Percentiles rank a stretch among this genome's conserved stretches.
Evolutionary conservation across 2,797 vertebrate species (phyloP).

Genomic region (Enteromius mattozi): DNA sequence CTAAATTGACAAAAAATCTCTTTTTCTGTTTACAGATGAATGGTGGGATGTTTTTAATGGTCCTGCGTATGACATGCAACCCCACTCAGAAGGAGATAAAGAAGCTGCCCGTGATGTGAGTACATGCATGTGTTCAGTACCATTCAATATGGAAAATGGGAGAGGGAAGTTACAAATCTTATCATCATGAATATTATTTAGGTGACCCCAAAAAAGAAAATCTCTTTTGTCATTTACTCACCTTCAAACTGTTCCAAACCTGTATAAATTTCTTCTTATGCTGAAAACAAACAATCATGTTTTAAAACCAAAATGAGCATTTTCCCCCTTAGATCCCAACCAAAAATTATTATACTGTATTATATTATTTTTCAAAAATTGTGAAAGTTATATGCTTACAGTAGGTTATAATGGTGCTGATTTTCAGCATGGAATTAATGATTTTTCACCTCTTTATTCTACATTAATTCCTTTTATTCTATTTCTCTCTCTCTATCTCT

Average conservation of each 20-base stretch:
- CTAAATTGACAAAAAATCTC: too few species aligned
- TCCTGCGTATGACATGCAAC: conserved; percentile 91
- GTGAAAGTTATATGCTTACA: neutral
- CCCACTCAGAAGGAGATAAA: conserved; percentile 94
- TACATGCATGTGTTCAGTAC: conserved; percentile 54
- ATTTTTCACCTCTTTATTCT: conserved; percentile 50
- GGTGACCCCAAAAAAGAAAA: neutral
- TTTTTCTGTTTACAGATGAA: conserved; percentile 83
- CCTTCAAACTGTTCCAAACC: neutral
- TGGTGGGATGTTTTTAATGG: conserved; percentile 91
- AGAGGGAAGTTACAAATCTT: neutral
- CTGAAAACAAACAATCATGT: neutral
- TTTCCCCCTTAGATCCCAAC: too few species aligned
- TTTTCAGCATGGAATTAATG: accelerated
- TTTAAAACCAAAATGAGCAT: neutral
- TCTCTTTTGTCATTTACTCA: neutral
- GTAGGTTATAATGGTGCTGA: neutral
- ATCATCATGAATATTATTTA: neutral
- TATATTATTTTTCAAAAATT: neutral
- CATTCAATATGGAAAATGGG: neutral
- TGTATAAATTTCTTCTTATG: neutral
- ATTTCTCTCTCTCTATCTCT: conserved; percentile 61
- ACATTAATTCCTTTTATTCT: neutral
- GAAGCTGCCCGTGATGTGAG: conserved; percentile 95
- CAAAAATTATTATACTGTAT: neutral